Base-by-base conservation (phyloP, 2,888 invertebrate species). In the Diarsia brunnea region DNA sequence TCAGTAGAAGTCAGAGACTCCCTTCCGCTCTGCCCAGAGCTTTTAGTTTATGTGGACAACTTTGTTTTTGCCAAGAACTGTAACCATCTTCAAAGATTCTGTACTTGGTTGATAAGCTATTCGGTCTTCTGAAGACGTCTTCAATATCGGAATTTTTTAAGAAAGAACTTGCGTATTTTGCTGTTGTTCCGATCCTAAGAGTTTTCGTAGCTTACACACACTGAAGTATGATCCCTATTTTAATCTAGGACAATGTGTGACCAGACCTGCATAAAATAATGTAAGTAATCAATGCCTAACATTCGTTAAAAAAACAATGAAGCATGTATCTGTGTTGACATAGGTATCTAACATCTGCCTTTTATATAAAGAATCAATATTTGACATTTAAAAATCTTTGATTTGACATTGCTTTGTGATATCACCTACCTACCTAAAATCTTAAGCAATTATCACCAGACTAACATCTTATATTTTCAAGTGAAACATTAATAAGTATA, bases 321-420 rank as follows among this genome's bases (percentile, higher is more conserved):
- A 21, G 11, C 12, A 43, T 63, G n/a, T 63, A 14, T 14, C n/a
- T 43, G 43, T 24, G 51, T 70, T 70, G 21, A 27, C 11, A 19
- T 70, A 38, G 19, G 19, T n/a, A 49, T 49, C n/a, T 4, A 27
- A 69, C n/a, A 71, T 53, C 27, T 43, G n/a, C n/a, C n/a, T 8
- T 38, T 61, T 7, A 27, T 69, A 72, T 61, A 78, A 58, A 55
- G 70, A 55, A 80, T 78, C 63, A 75, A 67, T 69, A 67, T 65
- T 65, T 86, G 89, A 84, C 87, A 85, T 89, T 88, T 87, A 84
- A 84, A 88, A 75, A 87, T 87, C 87, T 86, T 89, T 88, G 81
- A 84, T 63, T 86, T 88, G 87, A 87, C 88, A 85, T 88, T 88
- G 82, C 61, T 19, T 10, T 74, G 58, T 27, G 64, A 49, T 80